phyloP scores from a whole-genome alignment of 2,113 vertebrate species.

The Gobio gobio region DNA sequence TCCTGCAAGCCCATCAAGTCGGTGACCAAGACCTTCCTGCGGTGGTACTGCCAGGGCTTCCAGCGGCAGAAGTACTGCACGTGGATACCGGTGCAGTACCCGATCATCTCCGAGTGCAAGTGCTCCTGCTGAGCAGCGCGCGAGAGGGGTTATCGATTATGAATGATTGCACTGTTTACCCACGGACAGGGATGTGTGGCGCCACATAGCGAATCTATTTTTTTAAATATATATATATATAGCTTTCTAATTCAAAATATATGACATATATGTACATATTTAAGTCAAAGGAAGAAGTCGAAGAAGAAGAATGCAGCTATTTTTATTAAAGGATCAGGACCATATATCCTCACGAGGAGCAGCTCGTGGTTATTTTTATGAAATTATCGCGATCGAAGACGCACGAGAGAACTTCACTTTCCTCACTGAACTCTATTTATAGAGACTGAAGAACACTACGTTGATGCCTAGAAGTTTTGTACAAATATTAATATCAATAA shows the following conservation, averaged over 20 bases:
- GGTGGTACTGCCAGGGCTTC: constrained; percentile 94
- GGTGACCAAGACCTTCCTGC: constrained; percentile 89
- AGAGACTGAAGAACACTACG: constrained; percentile 80
- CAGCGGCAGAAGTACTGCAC: constrained; percentile 90
- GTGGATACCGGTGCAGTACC: constrained; percentile 94
- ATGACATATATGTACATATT: constrained; percentile 87
- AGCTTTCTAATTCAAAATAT: constrained; percentile 86
- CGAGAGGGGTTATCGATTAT: not conserved
- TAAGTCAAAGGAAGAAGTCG: constrained; percentile 79
- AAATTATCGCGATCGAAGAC: constrained; percentile 6
- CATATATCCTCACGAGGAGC: constrained; percentile 77
- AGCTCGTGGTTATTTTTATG: constrained; percentile 58
- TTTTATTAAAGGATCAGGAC: constrained; percentile 84
- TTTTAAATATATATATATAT: constrained; percentile 89
- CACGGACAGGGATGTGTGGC: constrained; percentile 71
- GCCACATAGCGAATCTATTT: constrained; percentile 93
- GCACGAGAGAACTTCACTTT: constrained; percentile 67
- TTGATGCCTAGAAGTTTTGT: constrained; percentile 83
- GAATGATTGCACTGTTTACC: constrained; percentile 48
- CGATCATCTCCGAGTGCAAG: constrained; percentile 94
- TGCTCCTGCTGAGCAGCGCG: constrained; percentile 85
- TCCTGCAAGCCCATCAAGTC: constrained; percentile 89
- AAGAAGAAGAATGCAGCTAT: constrained; percentile 76
- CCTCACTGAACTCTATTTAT: constrained; percentile 76
- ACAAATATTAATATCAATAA: constrained; percentile 82